Evolutionary conservation across 2,888 invertebrate species (phyloP).

Genomic region (Drosophila kokeensis): DNA sequence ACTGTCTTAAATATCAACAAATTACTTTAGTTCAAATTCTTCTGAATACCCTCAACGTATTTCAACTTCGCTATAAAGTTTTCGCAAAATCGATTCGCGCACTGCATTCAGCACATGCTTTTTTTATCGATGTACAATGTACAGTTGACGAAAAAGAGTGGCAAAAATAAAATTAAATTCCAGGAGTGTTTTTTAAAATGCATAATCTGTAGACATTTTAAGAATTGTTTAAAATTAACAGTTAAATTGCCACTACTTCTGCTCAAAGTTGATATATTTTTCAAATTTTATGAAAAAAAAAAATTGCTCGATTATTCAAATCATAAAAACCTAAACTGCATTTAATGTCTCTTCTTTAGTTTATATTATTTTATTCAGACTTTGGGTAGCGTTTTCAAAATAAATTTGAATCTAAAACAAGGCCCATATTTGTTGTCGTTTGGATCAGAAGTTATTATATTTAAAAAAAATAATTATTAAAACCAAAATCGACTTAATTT

Average conservation of each 20-base stretch:
- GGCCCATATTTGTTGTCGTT: no score
- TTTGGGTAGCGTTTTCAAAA: background rate
- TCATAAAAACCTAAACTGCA: background rate
- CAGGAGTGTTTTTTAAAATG: background rate
- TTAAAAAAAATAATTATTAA: background rate
- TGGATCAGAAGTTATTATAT: background rate
- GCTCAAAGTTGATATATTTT: background rate
- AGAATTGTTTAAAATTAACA: background rate
- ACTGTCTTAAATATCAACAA: background rate
- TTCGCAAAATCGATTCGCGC: background rate
- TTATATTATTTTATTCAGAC: background rate
- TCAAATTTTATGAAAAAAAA: no score
- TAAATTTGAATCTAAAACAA: no score
- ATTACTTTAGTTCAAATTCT: background rate
- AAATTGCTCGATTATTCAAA: background rate
- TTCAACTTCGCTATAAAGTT: background rate
- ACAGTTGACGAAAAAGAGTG: background rate
- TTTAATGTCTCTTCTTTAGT: background rate
- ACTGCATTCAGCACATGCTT: background rate
- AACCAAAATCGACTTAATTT: background rate
- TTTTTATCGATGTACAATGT: background rate
- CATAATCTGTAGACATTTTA: background rate
- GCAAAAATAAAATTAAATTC: background rate
- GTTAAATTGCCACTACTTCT: background rate
- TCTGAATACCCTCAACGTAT: background rate